A percentile compares a stretch with the other conserved stretches of the same genome.
These are phyloP conservation scores for Bujurquina vittata DNA, from an alignment of 2,113 vertebrate species.

Conservation along the genomic window DNA sequence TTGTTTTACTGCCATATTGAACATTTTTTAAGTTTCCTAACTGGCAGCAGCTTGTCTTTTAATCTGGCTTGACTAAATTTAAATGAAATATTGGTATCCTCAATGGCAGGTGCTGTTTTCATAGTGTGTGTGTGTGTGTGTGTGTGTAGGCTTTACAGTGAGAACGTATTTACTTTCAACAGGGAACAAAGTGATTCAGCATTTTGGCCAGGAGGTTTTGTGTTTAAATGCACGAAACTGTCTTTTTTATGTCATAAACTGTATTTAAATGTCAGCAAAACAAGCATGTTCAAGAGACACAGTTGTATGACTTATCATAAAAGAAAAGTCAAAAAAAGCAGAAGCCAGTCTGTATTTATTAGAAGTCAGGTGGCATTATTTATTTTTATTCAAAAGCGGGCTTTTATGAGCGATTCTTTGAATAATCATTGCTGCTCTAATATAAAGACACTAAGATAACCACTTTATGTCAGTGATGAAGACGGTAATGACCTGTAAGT, in stretches of 20 bases:
- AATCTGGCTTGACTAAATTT: conserved; percentile 7
- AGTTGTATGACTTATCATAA: not conserved
- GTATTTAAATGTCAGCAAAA: not conserved
- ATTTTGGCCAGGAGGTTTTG: not conserved
- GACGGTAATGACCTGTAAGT: not conserved
- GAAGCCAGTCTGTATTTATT: not conserved
- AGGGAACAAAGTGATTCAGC: not conserved
- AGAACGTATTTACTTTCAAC: not conserved
- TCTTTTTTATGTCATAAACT: not conserved
- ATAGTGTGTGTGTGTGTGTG: not conserved
- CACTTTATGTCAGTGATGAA: not conserved
- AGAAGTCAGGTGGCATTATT: not conserved
- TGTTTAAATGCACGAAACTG: not conserved
- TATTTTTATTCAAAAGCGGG: not conserved
- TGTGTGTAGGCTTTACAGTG: not conserved
- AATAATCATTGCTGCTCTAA: not conserved
- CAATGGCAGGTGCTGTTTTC: conserved; percentile 33
- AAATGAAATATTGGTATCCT: not conserved
- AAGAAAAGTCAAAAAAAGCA: not conserved
- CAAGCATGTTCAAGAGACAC: not conserved
- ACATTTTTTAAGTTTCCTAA: conserved; percentile 10
- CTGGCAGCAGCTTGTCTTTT: conserved; percentile 10
- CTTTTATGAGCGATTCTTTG: not conserved
- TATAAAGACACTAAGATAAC: not conserved
- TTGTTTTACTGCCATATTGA: conserved; percentile 9